phyloP scores from a whole-genome alignment of 2,113 vertebrate species.

The Aphelocoma coerulescens region DNA sequence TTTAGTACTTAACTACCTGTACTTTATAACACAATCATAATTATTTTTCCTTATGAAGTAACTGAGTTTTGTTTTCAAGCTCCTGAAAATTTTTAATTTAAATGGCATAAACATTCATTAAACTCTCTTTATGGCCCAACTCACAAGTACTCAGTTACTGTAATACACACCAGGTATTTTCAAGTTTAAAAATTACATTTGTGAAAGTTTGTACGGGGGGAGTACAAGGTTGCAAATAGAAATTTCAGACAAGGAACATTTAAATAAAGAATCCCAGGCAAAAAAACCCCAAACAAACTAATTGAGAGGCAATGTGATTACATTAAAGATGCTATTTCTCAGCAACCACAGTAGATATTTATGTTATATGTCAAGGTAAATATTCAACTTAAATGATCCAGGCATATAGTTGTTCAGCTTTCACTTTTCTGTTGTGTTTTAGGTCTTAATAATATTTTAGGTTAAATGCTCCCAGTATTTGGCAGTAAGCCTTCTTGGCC shows the following conservation, averaged over 20 bases:
- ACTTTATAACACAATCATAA: not conserved
- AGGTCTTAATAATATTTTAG: not conserved
- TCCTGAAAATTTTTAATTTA: not conserved
- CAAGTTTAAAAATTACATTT: not conserved
- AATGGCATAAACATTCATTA: not conserved
- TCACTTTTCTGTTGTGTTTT: not conserved
- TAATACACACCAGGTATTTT: not conserved
- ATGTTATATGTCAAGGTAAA: not conserved
- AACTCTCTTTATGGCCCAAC: not conserved
- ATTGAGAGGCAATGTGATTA: not conserved
- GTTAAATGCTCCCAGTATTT: not conserved
- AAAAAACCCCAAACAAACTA: not conserved
- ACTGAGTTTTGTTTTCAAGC: not conserved
- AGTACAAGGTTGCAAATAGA: not conserved
- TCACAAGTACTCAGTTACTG: not conserved
- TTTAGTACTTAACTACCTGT: not conserved
- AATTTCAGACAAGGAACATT: not conserved
- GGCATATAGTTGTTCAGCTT: not conserved
- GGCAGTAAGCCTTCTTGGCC: not conserved
- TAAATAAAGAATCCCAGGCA: not conserved
- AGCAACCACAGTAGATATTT: not conserved
- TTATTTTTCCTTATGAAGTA: constrained; percentile 17
- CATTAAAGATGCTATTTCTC: not conserved
- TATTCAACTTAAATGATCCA: not conserved
- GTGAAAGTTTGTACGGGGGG: not conserved